phyloP scores from a whole-genome alignment of 2,797 vertebrate genomes.

The Gymnodraco acuticeps region DNA sequence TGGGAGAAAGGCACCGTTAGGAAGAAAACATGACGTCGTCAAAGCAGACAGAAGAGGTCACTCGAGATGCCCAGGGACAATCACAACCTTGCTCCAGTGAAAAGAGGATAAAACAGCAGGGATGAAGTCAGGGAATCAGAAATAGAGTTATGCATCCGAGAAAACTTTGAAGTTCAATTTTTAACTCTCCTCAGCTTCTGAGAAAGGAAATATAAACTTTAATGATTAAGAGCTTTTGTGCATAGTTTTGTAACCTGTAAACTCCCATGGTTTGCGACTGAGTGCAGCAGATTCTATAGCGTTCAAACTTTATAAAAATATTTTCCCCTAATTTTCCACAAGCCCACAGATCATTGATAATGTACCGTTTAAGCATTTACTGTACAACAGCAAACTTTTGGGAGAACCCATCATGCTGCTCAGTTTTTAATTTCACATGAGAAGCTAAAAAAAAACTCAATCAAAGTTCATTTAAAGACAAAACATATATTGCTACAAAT shows the following conservation, averaged over 20 bases:
- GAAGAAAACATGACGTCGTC: constrained; percentile 69
- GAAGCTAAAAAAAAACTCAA: too few species aligned
- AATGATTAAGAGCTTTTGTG: not conserved
- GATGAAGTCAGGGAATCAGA: constrained; percentile 7
- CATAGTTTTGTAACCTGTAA: not conserved
- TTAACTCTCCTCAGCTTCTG: not conserved
- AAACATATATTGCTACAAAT: not conserved
- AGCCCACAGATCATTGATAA: not conserved
- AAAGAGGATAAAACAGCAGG: not conserved
- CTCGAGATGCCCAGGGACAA: constrained; percentile 43
- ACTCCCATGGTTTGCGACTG: not conserved
- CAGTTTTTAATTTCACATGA: not conserved
- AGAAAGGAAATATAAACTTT: not conserved
- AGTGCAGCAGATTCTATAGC: not conserved
- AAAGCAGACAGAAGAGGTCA: constrained; percentile 67
- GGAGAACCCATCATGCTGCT: too few species aligned
- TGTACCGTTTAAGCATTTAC: not conserved
- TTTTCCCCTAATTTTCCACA: not conserved
- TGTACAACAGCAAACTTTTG: too few species aligned
- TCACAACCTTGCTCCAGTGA: constrained; percentile 30
- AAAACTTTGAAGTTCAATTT: not conserved
- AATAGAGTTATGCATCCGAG: not conserved
- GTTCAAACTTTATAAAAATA: not conserved
- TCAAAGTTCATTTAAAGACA: not conserved
- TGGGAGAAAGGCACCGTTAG: constrained; percentile 56